A percentile compares a stretch with the other conserved stretches of the same genome.
These are phyloP conservation scores for Bradypodion ventrale DNA, from an alignment of 2,797 vertebrate genomes.

Conservation along the genomic window DNA sequence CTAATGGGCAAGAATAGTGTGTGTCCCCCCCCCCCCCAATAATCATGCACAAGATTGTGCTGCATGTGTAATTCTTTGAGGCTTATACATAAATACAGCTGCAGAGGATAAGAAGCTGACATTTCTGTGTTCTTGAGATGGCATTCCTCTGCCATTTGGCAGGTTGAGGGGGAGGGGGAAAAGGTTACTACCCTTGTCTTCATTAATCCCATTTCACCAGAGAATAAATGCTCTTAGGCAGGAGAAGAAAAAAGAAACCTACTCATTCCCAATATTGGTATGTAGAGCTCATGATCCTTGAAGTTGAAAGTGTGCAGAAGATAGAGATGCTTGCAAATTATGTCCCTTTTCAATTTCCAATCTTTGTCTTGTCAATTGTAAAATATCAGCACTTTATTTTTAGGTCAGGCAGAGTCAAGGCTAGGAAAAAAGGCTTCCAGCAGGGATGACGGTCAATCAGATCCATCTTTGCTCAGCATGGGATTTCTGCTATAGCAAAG, in stretches of 20 bases:
- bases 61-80: neutral
- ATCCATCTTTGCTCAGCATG: slow-evolving; percentile 69
- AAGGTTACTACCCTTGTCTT: slow-evolving; percentile 11
- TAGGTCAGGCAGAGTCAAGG: slow-evolving; percentile 64
- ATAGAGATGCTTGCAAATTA: slow-evolving; percentile 56
- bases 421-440: slow-evolving; percentile 68
- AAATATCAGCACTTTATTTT: slow-evolving; percentile 71
- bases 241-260: neutral
- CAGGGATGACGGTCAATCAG: slow-evolving; percentile 72
- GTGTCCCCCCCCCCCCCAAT: neutral
- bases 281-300: neutral
- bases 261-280: neutral
- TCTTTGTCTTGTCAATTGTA: slow-evolving; percentile 66
- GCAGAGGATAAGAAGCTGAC: slow-evolving; percentile 27
- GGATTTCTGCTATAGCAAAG: slow-evolving; percentile 60
- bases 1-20: accelerated
- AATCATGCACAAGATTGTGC: neutral
- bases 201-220: slow-evolving; percentile 33
- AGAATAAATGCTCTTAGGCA: slow-evolving; percentile 9
- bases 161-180: neutral
- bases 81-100: neutral
- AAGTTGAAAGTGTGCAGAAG: slow-evolving; percentile 51
- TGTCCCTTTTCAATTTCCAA: slow-evolving; percentile 44
- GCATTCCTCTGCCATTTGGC: slow-evolving; percentile 23
- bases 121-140: neutral